A percentile compares a stretch with the other conserved stretches of the same genome.
phyloP scores from a whole-genome alignment of 2,113 vertebrate genomes.

The Myotis lucifugus region DNA sequence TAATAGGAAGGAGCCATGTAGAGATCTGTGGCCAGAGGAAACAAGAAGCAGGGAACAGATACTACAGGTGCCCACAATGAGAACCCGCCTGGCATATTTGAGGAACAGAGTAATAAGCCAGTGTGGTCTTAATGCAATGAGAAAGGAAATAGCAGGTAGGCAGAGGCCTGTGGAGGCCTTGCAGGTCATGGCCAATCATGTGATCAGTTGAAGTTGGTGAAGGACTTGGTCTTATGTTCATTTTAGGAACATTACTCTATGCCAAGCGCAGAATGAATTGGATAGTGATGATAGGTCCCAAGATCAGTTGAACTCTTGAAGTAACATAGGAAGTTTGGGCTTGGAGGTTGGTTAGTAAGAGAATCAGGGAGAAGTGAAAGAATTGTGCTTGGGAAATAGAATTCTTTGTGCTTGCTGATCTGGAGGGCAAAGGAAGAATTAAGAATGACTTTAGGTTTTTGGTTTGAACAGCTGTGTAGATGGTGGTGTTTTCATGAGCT shows the following conservation, averaged over 20 bases:
- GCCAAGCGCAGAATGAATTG: neutral
- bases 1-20: neutral
- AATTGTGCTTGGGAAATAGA: neutral
- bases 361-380: neutral
- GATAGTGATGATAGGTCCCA: neutral
- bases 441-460: neutral
- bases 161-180: neutral
- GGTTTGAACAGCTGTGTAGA: neutral
- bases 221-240: neutral
- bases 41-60: neutral
- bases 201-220: neutral
- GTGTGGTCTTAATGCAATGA: rapidly evolving
- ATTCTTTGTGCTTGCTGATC: neutral
- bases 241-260: neutral
- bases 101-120: neutral
- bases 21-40: neutral
- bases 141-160: neutral
- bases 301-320: neutral
- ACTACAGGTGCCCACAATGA: neutral
- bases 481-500: neutral
- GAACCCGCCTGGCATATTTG: neutral
- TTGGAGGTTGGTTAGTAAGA: neutral
- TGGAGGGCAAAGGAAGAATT: neutral
- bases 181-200: rapidly evolving
- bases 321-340: neutral